These are phyloP conservation scores for Drosophila emarginata DNA, from an alignment of 2,888 invertebrate genomes.

Conservation along the genomic window DNA sequence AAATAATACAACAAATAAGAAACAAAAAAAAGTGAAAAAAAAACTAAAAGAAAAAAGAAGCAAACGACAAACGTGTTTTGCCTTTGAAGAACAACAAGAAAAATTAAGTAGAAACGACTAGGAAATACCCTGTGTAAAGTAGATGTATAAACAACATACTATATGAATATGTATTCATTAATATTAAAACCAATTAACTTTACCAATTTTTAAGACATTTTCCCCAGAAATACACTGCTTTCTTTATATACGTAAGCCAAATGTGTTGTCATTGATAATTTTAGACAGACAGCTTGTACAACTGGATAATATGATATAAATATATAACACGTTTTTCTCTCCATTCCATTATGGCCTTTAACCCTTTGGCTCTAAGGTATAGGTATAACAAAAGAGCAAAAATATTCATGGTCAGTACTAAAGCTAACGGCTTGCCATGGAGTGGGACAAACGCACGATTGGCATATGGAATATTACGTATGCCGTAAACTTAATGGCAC, in stretches of 20 bases:
- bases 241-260: too few relatives aligned
- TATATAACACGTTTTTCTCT: too few relatives aligned
- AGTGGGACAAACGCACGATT: not conserved
- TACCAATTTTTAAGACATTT: too few relatives aligned
- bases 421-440: not conserved
- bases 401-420: slow-evolving; percentile 54
- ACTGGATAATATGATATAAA: too few relatives aligned
- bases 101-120: not conserved
- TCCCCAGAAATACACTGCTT: too few relatives aligned
- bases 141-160: too few relatives aligned
- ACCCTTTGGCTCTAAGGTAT: slow-evolving; percentile 4
- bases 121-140: not conserved
- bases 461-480: slow-evolving; percentile 43
- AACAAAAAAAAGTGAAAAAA: slow-evolving; percentile 13
- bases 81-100: slow-evolving; percentile 6
- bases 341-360: not conserved
- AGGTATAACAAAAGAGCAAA: slow-evolving; percentile 33
- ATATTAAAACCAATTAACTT: too few relatives aligned
- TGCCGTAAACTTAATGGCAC: slow-evolving; percentile 17
- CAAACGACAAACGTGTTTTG: slow-evolving; percentile 37
- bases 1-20: slow-evolving; percentile 12
- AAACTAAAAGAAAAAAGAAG: slow-evolving; percentile 32
- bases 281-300: too few relatives aligned
- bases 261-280: too few relatives aligned
- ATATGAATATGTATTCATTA: too few relatives aligned